Conservation (phyloP, 2,888 invertebrate species). For the Orthonevra nobilis region DNA sequence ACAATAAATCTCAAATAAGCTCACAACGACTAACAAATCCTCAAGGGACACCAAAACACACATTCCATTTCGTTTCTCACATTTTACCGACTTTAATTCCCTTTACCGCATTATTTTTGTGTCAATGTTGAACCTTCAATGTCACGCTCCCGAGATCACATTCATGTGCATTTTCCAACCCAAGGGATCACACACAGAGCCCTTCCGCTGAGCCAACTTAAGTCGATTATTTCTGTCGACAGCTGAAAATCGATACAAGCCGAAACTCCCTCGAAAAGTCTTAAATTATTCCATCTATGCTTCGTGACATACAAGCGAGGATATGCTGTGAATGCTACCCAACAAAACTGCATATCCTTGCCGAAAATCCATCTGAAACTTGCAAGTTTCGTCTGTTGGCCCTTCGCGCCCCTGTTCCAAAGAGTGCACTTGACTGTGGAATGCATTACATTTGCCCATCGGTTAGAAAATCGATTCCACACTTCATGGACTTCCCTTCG, state of each 20-base stretch:
- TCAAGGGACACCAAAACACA: slow-evolving; percentile 2
- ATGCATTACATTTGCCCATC: slow-evolving; percentile 26
- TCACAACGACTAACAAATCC: slow-evolving; percentile 6
- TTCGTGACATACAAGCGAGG: slow-evolving; percentile 46
- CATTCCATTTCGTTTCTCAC: slow-evolving; percentile 8
- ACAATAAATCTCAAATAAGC: too few relatives aligned
- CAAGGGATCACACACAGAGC: slow-evolving; percentile 6
- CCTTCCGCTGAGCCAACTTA: slow-evolving; percentile 25
- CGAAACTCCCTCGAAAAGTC: slow-evolving; percentile 24
- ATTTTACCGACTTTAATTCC: slow-evolving; percentile 27
- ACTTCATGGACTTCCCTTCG: slow-evolving; percentile 48
- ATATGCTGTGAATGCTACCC: slow-evolving; percentile 9
- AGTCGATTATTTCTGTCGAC: slow-evolving; percentile 52
- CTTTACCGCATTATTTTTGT: slow-evolving; percentile 38
- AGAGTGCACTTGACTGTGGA: slow-evolving; percentile 52
- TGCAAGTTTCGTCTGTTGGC: not conserved
- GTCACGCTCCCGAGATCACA: slow-evolving; percentile 57
- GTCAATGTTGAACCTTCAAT: slow-evolving; percentile 57
- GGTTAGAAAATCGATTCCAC: slow-evolving; percentile 65
- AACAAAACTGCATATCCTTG: slow-evolving; percentile 49
- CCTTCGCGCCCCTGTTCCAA: not conserved
- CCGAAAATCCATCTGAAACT: slow-evolving; percentile 47
- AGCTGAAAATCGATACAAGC: slow-evolving; percentile 40
- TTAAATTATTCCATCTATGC: slow-evolving; percentile 53
- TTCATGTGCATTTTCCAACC: slow-evolving; percentile 48